Evolutionary conservation across 2,888 invertebrate genomes (phyloP), one percentile per base, ranked within the genome.

Genomic region (Brenthis hecate): DNA sequence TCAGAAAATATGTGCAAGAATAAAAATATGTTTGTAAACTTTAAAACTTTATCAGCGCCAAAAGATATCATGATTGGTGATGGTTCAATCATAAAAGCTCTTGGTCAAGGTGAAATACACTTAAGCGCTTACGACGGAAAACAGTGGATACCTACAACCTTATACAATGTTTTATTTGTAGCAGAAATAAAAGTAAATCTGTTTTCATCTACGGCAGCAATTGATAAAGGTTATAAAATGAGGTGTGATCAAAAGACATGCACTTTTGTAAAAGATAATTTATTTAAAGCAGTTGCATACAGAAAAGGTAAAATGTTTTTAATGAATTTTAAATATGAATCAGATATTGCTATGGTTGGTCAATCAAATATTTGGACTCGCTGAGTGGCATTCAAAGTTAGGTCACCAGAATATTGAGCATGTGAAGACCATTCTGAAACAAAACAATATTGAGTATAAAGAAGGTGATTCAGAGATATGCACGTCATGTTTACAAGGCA

Each of bases 61-160:
- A 51, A 51, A 51, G 51, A 51, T 51, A 51, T 51, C 51, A 51
- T 51, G 13, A 51, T 51, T 51, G 51, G 51, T 51, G 51, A 51
- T 51, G 51, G 51, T 51, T 51, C 51, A 51, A 51, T 51, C 11
- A 51, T 51, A 8, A 51, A 51, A 51, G 51, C 51, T 51, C 51
- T 51, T 51, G 51, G 51, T 51, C 51, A 51, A 51, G 51, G 51
- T 51, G 51, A 51, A 51, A 51, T 51, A 51, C 51, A 51, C 51
- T 51, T 51, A 6, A 51, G 51, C 51, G 51, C 51, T 51, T 51
- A 51, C 51, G 13, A 51, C 14, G 51, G 51, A 51, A 51, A 51
- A n/a, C n/a, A 51, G 51, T 32, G 32, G 32, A 32, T 32, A 32
- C 32, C 32, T 32, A 32, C 32, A 32, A 32, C 6, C 32, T 3